These are phyloP conservation scores for Drosophila eohydei DNA, from an alignment of 2,888 invertebrate species.

Conservation along the genomic window DNA sequence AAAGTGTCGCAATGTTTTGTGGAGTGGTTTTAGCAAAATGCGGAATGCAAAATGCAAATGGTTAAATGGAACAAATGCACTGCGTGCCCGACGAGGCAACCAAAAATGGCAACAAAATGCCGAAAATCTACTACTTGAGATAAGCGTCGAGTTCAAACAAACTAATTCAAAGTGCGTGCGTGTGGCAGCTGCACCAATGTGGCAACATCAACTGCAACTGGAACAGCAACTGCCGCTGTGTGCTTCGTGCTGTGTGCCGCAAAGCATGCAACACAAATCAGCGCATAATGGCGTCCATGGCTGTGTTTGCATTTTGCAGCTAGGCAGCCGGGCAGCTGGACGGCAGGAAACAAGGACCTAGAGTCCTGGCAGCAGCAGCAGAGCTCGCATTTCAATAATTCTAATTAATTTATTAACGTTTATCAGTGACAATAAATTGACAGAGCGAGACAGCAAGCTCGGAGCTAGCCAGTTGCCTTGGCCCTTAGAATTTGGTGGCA, in stretches of 20 bases:
- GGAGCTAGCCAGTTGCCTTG: slow-evolving; percentile 23
- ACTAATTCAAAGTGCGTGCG: slow-evolving; percentile 75
- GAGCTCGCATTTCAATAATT: slow-evolving; percentile 84
- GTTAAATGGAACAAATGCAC: slow-evolving; percentile 19
- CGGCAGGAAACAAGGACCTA: slow-evolving; percentile 35
- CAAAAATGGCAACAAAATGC: slow-evolving; percentile 71
- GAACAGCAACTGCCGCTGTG: slow-evolving; percentile 1
- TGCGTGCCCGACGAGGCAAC: slow-evolving; percentile 50
- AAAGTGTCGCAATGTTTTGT: slow-evolving; percentile 53
- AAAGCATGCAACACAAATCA: slow-evolving; percentile 76
- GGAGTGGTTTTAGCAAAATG: slow-evolving; percentile 8
- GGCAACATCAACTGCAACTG: slow-evolving; percentile 11
- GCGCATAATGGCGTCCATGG: slow-evolving; percentile 74
- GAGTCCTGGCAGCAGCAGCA: slow-evolving; percentile 25
- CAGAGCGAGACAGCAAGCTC: slow-evolving; percentile 12
- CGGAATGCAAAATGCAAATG: slow-evolving; percentile 46
- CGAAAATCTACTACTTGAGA: slow-evolving; percentile 81
- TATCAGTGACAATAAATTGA: slow-evolving; percentile 83
- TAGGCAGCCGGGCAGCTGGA: slow-evolving; percentile 20
- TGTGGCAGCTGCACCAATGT: slow-evolving; percentile 33
- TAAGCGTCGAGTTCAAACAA: slow-evolving; percentile 79
- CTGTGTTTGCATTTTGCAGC: slow-evolving; percentile 67
- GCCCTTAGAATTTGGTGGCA: slow-evolving; percentile 11
- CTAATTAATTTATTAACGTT: slow-evolving; percentile 85
- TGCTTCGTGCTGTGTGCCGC: slow-evolving; percentile 47